Percentiles rank a stretch among this genome's conserved stretches.
phyloP scores from a whole-genome alignment of 2,797 vertebrate genomes.

The Platyrinchus mystaceus region DNA sequence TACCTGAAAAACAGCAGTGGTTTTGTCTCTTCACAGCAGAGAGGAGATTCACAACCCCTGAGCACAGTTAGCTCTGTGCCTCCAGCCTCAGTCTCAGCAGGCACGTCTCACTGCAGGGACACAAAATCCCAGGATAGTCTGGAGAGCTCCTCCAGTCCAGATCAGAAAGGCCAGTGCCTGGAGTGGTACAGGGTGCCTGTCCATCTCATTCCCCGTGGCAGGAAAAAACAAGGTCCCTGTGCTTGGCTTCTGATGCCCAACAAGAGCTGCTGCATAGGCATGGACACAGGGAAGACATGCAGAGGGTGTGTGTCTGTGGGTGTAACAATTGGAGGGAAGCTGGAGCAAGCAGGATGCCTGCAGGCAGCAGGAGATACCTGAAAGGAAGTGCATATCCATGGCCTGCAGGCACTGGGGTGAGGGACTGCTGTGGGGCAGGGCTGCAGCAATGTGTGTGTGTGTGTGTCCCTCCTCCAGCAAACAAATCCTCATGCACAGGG shows the following conservation, averaged over 20 bases:
- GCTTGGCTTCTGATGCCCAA: neutral
- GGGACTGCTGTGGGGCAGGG: neutral
- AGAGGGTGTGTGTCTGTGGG: neutral
- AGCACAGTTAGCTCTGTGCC: neutral
- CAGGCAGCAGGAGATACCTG: neutral
- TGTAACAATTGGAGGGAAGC: neutral
- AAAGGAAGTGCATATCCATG: neutral
- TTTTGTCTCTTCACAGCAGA: neutral
- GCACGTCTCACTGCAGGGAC: neutral
- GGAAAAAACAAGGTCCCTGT: neutral
- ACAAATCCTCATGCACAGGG: neutral
- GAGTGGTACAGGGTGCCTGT: neutral
- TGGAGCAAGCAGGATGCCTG: neutral
- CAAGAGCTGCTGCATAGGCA: neutral
- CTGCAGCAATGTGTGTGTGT: neutral
- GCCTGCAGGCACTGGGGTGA: neutral
- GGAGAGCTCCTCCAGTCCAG: neutral
- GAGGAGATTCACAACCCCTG: fast-evolving
- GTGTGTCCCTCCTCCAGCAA: no score
- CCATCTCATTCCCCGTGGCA: neutral
- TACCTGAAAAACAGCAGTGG: neutral
- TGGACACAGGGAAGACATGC: fast-evolving
- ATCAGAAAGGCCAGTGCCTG: neutral
- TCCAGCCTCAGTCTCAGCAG: neutral
- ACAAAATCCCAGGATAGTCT: neutral